Base-by-base conservation (phyloP, 2,888 invertebrate species). In the Sepiola atlantica region DNA sequence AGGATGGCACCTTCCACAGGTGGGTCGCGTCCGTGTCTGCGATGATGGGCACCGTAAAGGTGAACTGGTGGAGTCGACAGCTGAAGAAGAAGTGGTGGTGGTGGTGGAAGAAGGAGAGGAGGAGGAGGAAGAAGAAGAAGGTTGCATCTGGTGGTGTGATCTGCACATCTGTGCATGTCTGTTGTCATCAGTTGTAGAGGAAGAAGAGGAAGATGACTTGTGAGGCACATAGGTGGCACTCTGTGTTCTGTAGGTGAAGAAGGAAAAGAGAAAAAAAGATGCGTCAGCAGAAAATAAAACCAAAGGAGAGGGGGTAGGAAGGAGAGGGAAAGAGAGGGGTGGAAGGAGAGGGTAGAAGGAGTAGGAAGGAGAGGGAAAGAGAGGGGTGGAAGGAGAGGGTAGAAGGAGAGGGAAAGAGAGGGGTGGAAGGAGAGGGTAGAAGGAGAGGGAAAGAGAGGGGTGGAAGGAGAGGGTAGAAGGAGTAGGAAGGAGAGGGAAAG, bases 141-240 rank as follows among this genome's bases (percentile, higher is more conserved):
- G 54, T 92, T 92, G 92, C 54, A 55, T 55, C n/a, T 55, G 21
- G 24, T 21, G 90, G 54, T 45, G 92, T 35, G 91, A 77, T 77
- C 77, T 77, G 77, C 77, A 77, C 77, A 77, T 77, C 77, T 77
- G 77, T 77, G 77, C 77, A 77, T 32, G 4, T 77, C 14, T 77
- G 77, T 77, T 77, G n/a, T 77, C 77, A 77, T 77, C 77, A 32
- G 0, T 77, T 77, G 77, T 77, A n/a, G 16, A 91, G 91, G 91
- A 45, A 8, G 91, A 92, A n/a, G 16, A 91, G 91, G 91, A 45
- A 21, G 91, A 92, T 45, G 35, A 54, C 92, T 92, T 92, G 55
- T 92, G 92, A 92, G 45, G 92, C 45, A 92, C 55, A 55, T 92
- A 92, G n/a, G 92, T 55, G 6, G 92, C 92, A 92, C 92, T 92